Evolutionary conservation across 2,888 invertebrate genomes (phyloP).

Genomic region (Beris morrisii): DNA sequence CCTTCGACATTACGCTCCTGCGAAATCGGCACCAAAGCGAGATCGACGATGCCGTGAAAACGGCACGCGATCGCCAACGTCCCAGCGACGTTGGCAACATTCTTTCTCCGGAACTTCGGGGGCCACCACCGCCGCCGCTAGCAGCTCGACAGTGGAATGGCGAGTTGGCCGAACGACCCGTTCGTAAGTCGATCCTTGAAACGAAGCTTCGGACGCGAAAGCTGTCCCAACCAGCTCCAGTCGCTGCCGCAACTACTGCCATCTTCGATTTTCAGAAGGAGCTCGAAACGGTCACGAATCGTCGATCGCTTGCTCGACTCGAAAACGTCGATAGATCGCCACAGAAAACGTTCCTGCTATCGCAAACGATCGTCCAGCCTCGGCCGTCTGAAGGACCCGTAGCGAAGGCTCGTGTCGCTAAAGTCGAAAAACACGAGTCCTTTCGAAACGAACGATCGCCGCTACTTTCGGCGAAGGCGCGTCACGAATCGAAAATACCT

Average conservation of each 20-base stretch:
- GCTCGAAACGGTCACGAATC: slow-evolving; percentile 36
- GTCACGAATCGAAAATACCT: slow-evolving; percentile 43
- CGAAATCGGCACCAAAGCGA: slow-evolving; percentile 20
- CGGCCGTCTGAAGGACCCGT: not conserved
- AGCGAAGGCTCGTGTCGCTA: slow-evolving; percentile 6
- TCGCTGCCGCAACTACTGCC: not conserved
- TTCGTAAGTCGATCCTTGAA: slow-evolving; percentile 8
- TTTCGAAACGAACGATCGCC: not conserved
- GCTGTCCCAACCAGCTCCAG: slow-evolving; percentile 30
- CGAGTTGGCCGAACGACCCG: not conserved
- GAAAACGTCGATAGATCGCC: not conserved
- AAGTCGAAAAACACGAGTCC: not conserved
- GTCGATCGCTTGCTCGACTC: slow-evolving; percentile 26
- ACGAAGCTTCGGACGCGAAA: slow-evolving; percentile 28
- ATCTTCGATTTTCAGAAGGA: slow-evolving; percentile 36
- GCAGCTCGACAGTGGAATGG: not conserved
- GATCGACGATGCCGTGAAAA: not conserved
- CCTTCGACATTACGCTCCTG: slow-evolving; percentile 37
- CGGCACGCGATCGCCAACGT: slow-evolving; percentile 14
- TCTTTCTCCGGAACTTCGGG: too few relatives aligned
- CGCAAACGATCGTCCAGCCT: not conserved
- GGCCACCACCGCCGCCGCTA: not conserved
- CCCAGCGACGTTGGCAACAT: not conserved
- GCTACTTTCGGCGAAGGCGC: not conserved
- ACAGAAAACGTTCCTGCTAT: too few relatives aligned